phyloP scores from a whole-genome alignment of 1,140 invertebrate species.

The Batillaria attramentaria region DNA sequence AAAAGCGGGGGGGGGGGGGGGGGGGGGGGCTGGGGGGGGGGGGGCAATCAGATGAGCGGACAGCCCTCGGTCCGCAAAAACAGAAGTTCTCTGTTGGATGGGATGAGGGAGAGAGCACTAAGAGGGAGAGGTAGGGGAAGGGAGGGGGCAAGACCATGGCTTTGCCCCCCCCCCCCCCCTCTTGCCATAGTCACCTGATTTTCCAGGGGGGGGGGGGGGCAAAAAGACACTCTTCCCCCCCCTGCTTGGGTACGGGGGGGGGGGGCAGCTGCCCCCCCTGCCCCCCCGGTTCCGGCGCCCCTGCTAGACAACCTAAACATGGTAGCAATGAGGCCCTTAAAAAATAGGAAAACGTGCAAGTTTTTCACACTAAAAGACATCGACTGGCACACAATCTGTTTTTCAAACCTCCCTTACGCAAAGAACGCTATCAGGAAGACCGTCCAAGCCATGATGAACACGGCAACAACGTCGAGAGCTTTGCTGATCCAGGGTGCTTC shows the following conservation, averaged over 20 bases:
- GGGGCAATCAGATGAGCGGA: no score
- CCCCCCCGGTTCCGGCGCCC: no score
- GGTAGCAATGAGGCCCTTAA: not conserved
- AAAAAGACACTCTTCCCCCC: not conserved
- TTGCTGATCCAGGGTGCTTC: slow-evolving; percentile 33
- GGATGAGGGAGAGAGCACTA: no score
- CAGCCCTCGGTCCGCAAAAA: no score
- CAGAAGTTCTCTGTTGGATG: no score
- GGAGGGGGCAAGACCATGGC: no score
- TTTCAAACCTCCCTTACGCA: slow-evolving; percentile 5
- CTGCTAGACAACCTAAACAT: not conserved
- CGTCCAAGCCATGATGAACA: slow-evolving; percentile 35
- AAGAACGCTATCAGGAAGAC: slow-evolving; percentile 40
- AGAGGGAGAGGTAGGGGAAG: no score
- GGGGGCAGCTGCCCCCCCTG: not conserved
- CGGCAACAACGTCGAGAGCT: slow-evolving; percentile 24
- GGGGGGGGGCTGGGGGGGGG: no score
- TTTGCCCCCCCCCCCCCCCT: no score
- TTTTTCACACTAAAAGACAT: not conserved
- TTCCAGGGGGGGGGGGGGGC: no score
- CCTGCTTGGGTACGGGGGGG: not conserved
- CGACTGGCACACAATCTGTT: not conserved
- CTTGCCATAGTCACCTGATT: no score
- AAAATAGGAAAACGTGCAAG: not conserved
- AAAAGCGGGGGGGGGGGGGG: no score